Conservation (phyloP, 2,888 invertebrate genomes). For the Ormyrus nitidulus region DNA sequence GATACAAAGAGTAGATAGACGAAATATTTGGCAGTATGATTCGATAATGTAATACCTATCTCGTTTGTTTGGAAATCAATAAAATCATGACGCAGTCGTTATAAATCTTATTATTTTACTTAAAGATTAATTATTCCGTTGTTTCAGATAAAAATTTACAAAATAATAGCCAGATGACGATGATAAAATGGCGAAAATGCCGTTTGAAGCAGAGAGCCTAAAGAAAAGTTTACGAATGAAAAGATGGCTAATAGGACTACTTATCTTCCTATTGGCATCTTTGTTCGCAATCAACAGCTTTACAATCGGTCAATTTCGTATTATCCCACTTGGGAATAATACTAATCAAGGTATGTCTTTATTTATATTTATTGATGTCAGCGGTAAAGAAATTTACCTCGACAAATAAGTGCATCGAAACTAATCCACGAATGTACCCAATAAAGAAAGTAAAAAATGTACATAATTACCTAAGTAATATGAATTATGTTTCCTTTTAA, state of each 20-base stretch:
- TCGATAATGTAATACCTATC: neutral
- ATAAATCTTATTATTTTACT: neutral
- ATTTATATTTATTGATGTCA: too few relatives aligned
- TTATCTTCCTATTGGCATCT: slow-evolving; percentile 65
- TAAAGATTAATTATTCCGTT: neutral
- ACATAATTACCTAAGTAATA: too few relatives aligned
- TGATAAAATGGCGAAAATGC: slow-evolving; percentile 56
- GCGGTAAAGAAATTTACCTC: too few relatives aligned
- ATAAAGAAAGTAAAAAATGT: too few relatives aligned
- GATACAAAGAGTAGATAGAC: neutral
- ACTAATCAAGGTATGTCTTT: slow-evolving; percentile 50
- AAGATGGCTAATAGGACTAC: slow-evolving; percentile 68
- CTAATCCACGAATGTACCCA: too few relatives aligned
- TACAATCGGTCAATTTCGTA: slow-evolving; percentile 65
- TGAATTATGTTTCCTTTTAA: too few relatives aligned
- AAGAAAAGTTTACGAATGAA: slow-evolving; percentile 62
- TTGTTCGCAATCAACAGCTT: slow-evolving; percentile 68
- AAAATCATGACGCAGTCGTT: neutral
- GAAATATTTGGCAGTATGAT: neutral
- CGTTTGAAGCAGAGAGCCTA: slow-evolving; percentile 54
- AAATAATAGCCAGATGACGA: slow-evolving; percentile 39
- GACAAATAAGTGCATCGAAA: too few relatives aligned
- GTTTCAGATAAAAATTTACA: slow-evolving; percentile 2
- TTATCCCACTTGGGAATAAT: slow-evolving; percentile 48
- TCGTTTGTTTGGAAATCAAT: neutral